A percentile compares a stretch with the other conserved stretches of the same genome.
Conservation (phyloP, 1,140 invertebrate species). For the Anthonomus grandis region DNA sequence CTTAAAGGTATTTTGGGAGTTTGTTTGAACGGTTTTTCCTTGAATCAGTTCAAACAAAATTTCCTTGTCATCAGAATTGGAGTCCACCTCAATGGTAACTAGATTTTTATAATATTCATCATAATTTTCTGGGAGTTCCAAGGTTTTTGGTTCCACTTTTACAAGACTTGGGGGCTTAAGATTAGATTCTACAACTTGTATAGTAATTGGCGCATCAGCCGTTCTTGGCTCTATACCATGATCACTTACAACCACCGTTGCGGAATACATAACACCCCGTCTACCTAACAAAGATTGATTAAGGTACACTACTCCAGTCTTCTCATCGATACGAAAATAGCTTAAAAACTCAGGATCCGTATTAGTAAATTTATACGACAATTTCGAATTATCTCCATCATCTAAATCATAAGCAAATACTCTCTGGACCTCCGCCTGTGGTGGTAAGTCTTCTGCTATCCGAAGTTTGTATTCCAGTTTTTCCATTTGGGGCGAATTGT, state of each 20-base stretch:
- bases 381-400: conserved; percentile 78
- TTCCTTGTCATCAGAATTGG: conserved; percentile 69
- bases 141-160: conserved; percentile 56
- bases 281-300: conserved; percentile 61
- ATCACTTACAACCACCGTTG: conserved; percentile 64
- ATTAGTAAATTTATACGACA: conserved; percentile 53
- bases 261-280: conserved; percentile 52
- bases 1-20: conserved; percentile 74
- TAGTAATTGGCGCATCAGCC: conserved; percentile 68
- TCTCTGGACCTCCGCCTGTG: conserved; percentile 74
- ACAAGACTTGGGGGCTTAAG: conserved; percentile 78
- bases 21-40: conserved; percentile 79
- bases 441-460: conserved; percentile 68
- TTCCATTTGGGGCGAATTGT: conserved; percentile 82
- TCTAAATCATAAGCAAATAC: conserved; percentile 87
- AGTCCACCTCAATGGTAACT: conserved; percentile 66
- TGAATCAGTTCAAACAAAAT: conserved; percentile 75
- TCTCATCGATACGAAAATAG: conserved; percentile 74
- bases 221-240: conserved; percentile 61
- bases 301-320: conserved; percentile 75
- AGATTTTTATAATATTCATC: conserved; percentile 65
- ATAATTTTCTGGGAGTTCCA: conserved; percentile 70
- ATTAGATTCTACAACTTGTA: conserved; percentile 81
- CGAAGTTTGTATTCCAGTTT: conserved; percentile 72
- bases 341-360: conserved; percentile 53